Percentiles rank a stretch among this genome's conserved stretches.
These are phyloP conservation scores for Willisornis vidua DNA, from an alignment of 2,113 vertebrate species.

Conservation along the genomic window DNA sequence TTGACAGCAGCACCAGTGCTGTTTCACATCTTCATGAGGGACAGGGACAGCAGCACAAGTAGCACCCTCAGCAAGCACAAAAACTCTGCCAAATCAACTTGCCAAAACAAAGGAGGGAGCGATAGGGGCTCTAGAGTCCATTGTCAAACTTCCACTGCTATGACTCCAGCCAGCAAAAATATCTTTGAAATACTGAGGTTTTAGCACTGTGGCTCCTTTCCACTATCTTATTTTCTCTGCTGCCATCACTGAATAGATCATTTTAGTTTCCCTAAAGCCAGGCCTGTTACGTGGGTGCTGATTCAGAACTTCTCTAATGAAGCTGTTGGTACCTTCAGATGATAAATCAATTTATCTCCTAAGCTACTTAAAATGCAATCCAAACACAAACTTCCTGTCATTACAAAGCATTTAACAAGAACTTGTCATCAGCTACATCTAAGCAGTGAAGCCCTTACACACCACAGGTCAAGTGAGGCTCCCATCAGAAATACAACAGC, in stretches of 20 bases:
- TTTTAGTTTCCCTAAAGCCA: neutral
- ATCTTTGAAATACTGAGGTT: neutral
- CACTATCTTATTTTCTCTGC: neutral
- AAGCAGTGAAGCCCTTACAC: neutral
- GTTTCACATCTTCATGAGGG: neutral
- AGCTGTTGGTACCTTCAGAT: neutral
- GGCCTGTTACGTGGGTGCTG: neutral
- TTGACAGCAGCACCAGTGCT: neutral
- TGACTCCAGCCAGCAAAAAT: neutral
- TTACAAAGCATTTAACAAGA: neutral
- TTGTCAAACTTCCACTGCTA: neutral
- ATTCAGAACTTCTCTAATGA: neutral
- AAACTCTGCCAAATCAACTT: fast-evolving
- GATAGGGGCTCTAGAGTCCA: neutral
- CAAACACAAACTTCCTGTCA: neutral
- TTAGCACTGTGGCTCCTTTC: neutral
- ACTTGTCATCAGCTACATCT: neutral
- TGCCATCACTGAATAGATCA: neutral
- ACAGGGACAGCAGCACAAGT: neutral
- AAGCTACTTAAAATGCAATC: neutral
- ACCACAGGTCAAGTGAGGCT: neutral
- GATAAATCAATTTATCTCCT: neutral
- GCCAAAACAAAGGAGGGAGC: neutral
- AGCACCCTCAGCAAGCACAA: neutral
- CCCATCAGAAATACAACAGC: fast-evolving